These are phyloP conservation scores for Artemia sinica DNA, from an alignment of 2,888 invertebrate genomes.

Conservation along the genomic window DNA sequence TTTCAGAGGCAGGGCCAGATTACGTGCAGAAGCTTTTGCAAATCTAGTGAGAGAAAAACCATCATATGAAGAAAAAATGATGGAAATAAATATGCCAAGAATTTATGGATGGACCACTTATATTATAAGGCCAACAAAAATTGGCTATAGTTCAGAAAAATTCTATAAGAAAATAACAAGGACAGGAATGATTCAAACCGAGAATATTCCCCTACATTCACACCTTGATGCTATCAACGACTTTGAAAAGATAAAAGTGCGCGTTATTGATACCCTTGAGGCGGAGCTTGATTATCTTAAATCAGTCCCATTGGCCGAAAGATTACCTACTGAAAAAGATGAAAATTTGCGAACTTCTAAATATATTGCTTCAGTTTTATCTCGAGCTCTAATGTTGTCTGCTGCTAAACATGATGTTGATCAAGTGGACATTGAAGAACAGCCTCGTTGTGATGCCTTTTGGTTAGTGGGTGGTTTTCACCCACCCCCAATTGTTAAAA, in stretches of 20 bases:
- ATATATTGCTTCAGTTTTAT: constrained; percentile 7
- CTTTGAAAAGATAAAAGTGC: constrained; percentile 8
- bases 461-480: constrained; percentile 63
- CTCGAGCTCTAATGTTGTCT: constrained; percentile 12
- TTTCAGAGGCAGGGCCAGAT: constrained; percentile 30
- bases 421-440: constrained; percentile 46
- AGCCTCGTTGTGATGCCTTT: constrained; percentile 64
- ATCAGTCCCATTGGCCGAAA: neutral
- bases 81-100: constrained; percentile 60
- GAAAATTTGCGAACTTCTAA: neutral
- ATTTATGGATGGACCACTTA: constrained; percentile 58
- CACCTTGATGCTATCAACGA: neutral
- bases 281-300: constrained; percentile 7
- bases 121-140: constrained; percentile 40
- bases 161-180: constrained; percentile 57
- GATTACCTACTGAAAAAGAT: neutral
- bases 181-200: constrained; percentile 41
- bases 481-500: constrained; percentile 36
- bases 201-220: neutral
- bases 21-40: neutral
- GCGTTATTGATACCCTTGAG: constrained; percentile 5
- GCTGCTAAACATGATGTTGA: constrained; percentile 21
- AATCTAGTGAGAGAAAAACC: neutral
- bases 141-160: constrained; percentile 50
- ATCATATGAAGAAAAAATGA: constrained; percentile 53